phyloP scores from a whole-genome alignment of 2,888 invertebrate genomes.

The Tholera decimalis region DNA sequence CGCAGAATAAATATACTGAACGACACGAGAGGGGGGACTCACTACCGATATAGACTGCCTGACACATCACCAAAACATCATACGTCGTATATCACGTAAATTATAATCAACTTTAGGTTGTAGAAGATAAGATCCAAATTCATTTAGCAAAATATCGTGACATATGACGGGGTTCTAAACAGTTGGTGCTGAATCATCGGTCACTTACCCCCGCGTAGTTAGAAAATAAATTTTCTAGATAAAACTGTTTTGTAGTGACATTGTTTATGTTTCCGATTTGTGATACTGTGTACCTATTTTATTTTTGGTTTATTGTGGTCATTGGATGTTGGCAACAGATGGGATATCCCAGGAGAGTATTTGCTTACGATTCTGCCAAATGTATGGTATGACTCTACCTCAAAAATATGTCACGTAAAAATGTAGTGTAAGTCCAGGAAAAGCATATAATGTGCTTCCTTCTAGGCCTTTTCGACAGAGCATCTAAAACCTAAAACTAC shows the following conservation, averaged over 20 bases:
- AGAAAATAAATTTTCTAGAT: conserved; percentile 79
- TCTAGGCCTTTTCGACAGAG: no score
- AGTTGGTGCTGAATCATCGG: conserved; percentile 79
- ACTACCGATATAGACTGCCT: conserved; percentile 78
- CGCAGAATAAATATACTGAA: conserved; percentile 80
- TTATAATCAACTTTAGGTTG: conserved; percentile 9
- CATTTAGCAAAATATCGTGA: conserved; percentile 17
- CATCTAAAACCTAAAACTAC: no score
- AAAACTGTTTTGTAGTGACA: conserved; percentile 61
- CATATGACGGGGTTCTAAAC: conserved; percentile 33
- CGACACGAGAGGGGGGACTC: conserved; percentile 69
- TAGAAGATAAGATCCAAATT: conserved; percentile 31
- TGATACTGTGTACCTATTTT: conserved; percentile 29
- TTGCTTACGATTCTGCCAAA: neutral
- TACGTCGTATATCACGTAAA: conserved; percentile 1
- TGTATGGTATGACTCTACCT: neutral
- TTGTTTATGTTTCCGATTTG: conserved; percentile 62
- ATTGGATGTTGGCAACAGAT: conserved; percentile 15
- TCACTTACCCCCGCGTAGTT: conserved; percentile 83
- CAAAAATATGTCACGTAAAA: neutral
- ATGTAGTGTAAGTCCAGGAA: no score
- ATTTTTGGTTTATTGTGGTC: conserved; percentile 18
- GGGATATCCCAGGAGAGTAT: neutral
- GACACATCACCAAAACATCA: conserved; percentile 23
- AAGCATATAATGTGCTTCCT: no score